Percentiles rank a stretch among this genome's conserved stretches.
phyloP scores from a whole-genome alignment of 1,140 invertebrate species.

The Oppia nitens region DNA sequence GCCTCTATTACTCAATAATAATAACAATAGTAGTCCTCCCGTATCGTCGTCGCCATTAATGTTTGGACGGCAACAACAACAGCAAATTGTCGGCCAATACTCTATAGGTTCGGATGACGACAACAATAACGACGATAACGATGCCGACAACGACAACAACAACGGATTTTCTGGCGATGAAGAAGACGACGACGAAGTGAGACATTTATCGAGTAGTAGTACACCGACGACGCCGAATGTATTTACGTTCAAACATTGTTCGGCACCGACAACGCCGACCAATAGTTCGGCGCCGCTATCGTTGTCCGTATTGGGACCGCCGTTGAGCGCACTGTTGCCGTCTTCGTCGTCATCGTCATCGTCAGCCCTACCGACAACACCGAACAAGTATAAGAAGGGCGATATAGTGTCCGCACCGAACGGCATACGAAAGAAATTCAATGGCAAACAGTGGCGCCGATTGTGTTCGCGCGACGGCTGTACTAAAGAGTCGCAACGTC shows the following conservation, averaged over 20 bases:
- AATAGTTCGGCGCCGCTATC: too few relatives aligned
- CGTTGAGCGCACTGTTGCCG: conserved; percentile 17
- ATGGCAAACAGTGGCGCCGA: conserved; percentile 96
- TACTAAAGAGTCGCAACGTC: conserved; percentile 90
- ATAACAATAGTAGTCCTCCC: not conserved
- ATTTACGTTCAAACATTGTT: not conserved
- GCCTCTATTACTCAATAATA: not conserved
- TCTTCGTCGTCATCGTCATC: conserved; percentile 27
- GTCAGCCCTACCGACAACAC: conserved; percentile 24
- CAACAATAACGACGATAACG: not conserved
- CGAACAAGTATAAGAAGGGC: conserved; percentile 40
- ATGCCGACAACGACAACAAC: not conserved
- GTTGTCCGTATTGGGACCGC: conserved; percentile 12
- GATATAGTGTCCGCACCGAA: conserved; percentile 90
- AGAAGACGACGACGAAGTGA: not conserved
- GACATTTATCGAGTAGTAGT: not conserved
- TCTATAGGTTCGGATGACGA: not conserved
- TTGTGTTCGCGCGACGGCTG: conserved; percentile 87
- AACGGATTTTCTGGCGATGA: not conserved
- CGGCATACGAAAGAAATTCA: conserved; percentile 95
- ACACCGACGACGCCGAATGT: not conserved
- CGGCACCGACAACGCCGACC: conserved; percentile 1
- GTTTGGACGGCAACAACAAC: too few relatives aligned
- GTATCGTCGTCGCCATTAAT: not conserved
- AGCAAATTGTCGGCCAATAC: not conserved